Evolutionary conservation across 2,113 vertebrate species (phyloP).

Genomic region (Petromus typicus): DNA sequence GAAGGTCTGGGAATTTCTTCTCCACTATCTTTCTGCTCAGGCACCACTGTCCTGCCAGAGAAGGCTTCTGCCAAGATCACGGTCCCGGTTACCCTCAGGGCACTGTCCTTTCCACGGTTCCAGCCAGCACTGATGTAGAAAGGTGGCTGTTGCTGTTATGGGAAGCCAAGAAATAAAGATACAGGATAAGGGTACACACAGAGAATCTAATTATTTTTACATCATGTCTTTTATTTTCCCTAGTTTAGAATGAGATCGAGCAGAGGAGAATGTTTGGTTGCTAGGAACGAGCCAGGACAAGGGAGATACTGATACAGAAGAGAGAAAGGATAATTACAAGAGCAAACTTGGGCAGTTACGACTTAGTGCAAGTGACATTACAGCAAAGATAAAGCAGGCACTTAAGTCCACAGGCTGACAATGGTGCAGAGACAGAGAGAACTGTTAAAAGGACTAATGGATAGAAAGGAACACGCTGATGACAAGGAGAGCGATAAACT

Average conservation of each 20-base stretch:
- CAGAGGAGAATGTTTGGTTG: neutral
- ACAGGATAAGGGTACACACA: rapidly evolving
- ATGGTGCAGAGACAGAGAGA: neutral
- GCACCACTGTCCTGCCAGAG: rapidly evolving
- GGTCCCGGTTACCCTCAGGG: rapidly evolving
- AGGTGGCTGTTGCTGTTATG: neutral
- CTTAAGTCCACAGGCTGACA: neutral
- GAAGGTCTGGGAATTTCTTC: neutral
- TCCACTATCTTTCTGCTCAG: neutral
- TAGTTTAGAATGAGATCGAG: neutral
- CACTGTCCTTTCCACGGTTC: rapidly evolving
- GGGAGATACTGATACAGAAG: neutral
- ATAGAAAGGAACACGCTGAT: neutral
- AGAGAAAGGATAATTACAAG: neutral
- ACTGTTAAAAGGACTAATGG: neutral
- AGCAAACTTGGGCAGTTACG: neutral
- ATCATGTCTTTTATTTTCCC: neutral
- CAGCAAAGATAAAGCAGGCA: neutral
- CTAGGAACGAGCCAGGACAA: neutral
- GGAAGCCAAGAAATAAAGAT: neutral
- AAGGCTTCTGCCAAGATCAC: rapidly evolving
- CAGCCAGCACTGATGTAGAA: neutral
- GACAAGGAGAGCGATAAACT: neutral
- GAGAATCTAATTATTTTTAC: rapidly evolving
- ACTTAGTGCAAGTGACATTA: neutral